Conservation (phyloP, 2,113 vertebrate genomes). For the Picathartes gymnocephalus region DNA sequence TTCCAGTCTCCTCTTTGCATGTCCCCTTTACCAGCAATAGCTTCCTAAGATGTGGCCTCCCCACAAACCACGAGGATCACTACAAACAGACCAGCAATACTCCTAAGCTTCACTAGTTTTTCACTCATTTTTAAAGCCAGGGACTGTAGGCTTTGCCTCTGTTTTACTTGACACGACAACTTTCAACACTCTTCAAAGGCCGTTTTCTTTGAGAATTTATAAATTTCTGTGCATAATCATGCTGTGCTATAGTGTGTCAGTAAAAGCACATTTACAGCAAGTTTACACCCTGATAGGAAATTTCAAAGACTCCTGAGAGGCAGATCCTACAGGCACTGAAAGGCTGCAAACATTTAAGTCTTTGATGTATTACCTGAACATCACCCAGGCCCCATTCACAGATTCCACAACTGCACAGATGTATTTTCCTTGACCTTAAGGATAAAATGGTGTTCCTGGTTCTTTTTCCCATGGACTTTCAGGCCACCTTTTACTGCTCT, state of each 20-base stretch:
- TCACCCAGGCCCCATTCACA: not conserved
- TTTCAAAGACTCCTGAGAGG: not conserved
- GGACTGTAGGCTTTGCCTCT: not conserved
- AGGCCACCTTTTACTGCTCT: not conserved
- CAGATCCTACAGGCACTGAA: not conserved
- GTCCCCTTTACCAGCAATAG: conserved; percentile 13
- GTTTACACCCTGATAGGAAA: not conserved
- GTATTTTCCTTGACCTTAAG: not conserved
- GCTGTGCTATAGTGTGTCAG: not conserved
- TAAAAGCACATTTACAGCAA: not conserved
- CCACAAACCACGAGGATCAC: conserved; percentile 5
- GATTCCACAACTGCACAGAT: not conserved
- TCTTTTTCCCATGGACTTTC: not conserved
- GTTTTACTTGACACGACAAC: not conserved
- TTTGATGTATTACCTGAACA: not conserved
- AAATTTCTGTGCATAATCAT: not conserved
- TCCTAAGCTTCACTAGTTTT: not conserved
- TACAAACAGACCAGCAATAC: not conserved
- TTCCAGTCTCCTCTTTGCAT: conserved; percentile 14
- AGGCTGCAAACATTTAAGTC: not conserved
- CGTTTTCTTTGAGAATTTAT: not conserved
- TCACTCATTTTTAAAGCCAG: not conserved
- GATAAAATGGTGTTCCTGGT: not conserved
- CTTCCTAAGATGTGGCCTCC: conserved; percentile 44
- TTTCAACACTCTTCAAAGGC: not conserved